Evolutionary conservation across 2,888 invertebrate genomes (phyloP).

Genomic region (Scaptomyza caliginosa): DNA sequence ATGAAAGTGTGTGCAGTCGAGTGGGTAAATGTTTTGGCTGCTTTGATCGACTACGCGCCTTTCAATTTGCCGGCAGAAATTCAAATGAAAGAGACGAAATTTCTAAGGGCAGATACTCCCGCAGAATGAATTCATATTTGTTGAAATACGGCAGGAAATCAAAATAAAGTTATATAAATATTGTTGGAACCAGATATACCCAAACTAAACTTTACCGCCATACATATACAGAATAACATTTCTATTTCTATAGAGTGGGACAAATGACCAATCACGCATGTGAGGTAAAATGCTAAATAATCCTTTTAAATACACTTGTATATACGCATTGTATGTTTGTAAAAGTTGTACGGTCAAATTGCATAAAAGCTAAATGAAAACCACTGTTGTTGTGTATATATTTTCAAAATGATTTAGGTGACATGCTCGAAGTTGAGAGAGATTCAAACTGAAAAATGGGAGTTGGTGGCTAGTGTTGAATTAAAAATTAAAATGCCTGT

Average conservation of each 20-base stretch:
- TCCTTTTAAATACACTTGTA: neutral
- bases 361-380: neutral
- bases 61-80: constrained; percentile 20
- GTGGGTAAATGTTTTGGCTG: constrained; percentile 26
- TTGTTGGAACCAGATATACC: neutral
- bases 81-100: neutral
- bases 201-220: neutral
- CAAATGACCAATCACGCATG: neutral
- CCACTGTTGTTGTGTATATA: constrained; percentile 1
- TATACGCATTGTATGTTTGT: neutral
- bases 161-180: neutral
- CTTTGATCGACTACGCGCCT: constrained; percentile 15
- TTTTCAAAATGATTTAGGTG: constrained; percentile 26
- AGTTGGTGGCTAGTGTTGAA: constrained; percentile 18
- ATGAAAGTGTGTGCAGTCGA: constrained; percentile 16
- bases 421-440: neutral
- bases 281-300: neutral
- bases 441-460: neutral
- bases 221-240: no score
- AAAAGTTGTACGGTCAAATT: neutral
- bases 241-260: no score
- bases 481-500: constrained; percentile 63
- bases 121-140: neutral
- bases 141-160: neutral
- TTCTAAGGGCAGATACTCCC: neutral